Base-by-base conservation (phyloP, 2,888 invertebrate genomes). In the Rapana venosa region DNA sequence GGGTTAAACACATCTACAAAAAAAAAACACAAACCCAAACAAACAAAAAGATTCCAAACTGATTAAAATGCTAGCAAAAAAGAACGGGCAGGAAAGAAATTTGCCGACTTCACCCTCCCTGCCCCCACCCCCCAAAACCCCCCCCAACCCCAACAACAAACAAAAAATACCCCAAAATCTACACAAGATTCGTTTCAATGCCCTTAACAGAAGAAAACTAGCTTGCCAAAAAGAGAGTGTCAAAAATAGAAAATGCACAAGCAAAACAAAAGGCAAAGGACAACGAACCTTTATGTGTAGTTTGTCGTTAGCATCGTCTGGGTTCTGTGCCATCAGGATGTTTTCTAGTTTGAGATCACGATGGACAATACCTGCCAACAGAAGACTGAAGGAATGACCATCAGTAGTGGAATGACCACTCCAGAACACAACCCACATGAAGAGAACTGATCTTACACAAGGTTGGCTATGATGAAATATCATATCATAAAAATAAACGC, bases 271-370 rank as follows among this genome's bases (percentile, higher is more conserved):
- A 26, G 0, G n/a, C 74, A 35, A 79, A 79, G 22, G 4, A 36
- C 81, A 36, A 47, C 26, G 0, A 92, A 96, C 96, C 94, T 96
- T 97, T 85, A 97, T 97, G 92, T 96, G 96, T 89, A 97, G 95
- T 87, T 96, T 95, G 92, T 97, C 97, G 20, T 93, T 92, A 6
- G 94, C 94, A 93, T 97, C 96, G 30, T 95, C 92, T 1, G 97
- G 97, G 94, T 97, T 96, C 84, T 95, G 95, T 90, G 96, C 96
- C 32, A 97, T 94, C 91, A 97, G 95, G 90, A 96, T 96, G 92
- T 96, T 96, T 91, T 96, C 96, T 90, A 96, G 92, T 91, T 96
- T 96, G 70, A 96, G 92, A 92, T 96, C 96, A 92, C 96, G 92
- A 92, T 96, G 96, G 47, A 96, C 95, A 93, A 96, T 96, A 91